Conservation (phyloP, 2,888 invertebrate species). For the Argyra leucocephala region DNA sequence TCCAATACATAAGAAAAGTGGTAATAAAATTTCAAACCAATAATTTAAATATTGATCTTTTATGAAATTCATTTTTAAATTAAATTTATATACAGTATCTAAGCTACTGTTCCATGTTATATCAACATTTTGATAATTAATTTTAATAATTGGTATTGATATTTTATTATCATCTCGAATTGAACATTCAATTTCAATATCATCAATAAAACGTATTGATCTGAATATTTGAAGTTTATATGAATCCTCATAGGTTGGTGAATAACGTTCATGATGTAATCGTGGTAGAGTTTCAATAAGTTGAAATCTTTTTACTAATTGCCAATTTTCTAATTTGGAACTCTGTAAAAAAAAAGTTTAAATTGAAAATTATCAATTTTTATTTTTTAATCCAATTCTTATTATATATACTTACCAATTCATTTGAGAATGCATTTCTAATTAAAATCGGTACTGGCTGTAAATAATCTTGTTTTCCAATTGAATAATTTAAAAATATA, state of each 20-base stretch:
- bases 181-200: slow-evolving; percentile 33
- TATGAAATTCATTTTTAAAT: slow-evolving; percentile 23
- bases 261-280: slow-evolving; percentile 15
- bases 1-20: slow-evolving; percentile 30
- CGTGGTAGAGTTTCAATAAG: slow-evolving; percentile 48
- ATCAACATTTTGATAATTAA: slow-evolving; percentile 35
- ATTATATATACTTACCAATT: slow-evolving; percentile 30
- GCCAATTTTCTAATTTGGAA: slow-evolving; percentile 49
- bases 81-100: slow-evolving; percentile 27
- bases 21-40: slow-evolving; percentile 31
- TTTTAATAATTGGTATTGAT: slow-evolving; percentile 33
- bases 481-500: slow-evolving; percentile 38
- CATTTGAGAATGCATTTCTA: slow-evolving; percentile 33
- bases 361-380: not conserved
- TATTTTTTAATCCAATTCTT: not conserved
- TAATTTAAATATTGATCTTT: slow-evolving; percentile 18
- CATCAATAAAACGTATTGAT: slow-evolving; percentile 32
- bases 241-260: slow-evolving; percentile 33
- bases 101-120: slow-evolving; percentile 33
- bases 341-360: slow-evolving; percentile 41
- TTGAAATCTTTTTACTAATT: slow-evolving; percentile 59
- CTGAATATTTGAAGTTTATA: slow-evolving; percentile 34
- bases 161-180: slow-evolving; percentile 33
- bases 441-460: slow-evolving; percentile 39
- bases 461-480: slow-evolving; percentile 25